Percentiles rank a stretch among this genome's conserved stretches.
These are phyloP conservation scores for Nymphalis io DNA, from an alignment of 1,140 invertebrate genomes.

Conservation along the genomic window DNA sequence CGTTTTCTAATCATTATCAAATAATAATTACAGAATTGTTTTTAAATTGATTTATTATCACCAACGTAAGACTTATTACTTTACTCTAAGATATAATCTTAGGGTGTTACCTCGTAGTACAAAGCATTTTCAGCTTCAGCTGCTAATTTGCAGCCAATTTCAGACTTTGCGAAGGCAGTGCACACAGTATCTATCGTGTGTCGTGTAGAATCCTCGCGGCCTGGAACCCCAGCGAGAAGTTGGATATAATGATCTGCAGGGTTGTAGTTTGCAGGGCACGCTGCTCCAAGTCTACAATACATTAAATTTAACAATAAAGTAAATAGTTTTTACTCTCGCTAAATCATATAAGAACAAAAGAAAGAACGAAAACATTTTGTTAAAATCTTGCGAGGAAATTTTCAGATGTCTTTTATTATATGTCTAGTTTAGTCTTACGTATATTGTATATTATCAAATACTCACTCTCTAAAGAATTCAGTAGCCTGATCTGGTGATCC, in stretches of 20 bases:
- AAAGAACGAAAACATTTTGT: no score
- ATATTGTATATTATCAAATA: constrained; percentile 15
- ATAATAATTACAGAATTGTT: no score
- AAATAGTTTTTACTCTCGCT: no score
- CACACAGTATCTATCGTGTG: constrained; percentile 90
- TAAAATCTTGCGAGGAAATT: no score
- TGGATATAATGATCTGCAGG: constrained; percentile 98
- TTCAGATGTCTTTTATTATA: background rate
- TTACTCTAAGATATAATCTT: no score
- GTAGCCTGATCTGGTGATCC: constrained; percentile 90
- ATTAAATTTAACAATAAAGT: background rate
- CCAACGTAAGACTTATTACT: no score
- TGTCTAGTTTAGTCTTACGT: background rate
- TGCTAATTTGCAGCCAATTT: constrained; percentile 82
- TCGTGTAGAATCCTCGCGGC: constrained; percentile 87
- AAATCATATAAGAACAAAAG: no score
- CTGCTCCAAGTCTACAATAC: constrained; percentile 84
- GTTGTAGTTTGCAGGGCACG: constrained; percentile 94
- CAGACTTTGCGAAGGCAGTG: constrained; percentile 85
- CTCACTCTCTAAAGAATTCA: constrained; percentile 91
- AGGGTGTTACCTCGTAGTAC: constrained; percentile 54
- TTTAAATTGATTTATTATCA: no score
- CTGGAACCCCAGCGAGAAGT: constrained; percentile 92
- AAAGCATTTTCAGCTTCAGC: constrained; percentile 79
- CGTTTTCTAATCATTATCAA: no score